These are phyloP conservation scores for Beroe forskalii DNA, from an alignment of 37 sponge, comb jelly and placozoan species.

Conservation along the genomic window DNA sequence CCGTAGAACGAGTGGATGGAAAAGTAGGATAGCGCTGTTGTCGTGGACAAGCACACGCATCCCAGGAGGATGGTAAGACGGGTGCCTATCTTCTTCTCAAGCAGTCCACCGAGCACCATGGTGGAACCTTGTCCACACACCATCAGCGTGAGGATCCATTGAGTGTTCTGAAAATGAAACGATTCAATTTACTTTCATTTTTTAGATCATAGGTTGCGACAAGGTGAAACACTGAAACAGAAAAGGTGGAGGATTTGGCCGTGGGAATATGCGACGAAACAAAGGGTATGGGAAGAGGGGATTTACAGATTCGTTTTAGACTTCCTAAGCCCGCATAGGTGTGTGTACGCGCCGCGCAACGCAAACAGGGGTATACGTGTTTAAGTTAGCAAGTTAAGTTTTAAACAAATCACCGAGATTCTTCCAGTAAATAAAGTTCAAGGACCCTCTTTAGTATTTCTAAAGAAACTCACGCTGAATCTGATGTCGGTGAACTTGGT, in stretches of 20 bases:
- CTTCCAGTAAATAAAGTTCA: too few species aligned
- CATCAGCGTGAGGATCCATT: conserved; percentile 72
- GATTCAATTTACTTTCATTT: background rate
- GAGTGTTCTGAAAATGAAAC: conserved; percentile 63
- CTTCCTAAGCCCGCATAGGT: too few species aligned
- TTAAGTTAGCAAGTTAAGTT: too few species aligned
- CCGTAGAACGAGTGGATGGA: conserved; percentile 73
- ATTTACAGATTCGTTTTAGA: too few species aligned
- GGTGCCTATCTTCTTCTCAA: conserved; percentile 77
- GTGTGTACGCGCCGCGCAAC: too few species aligned
- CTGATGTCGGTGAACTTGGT: background rate
- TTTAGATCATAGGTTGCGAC: background rate
- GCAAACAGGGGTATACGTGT: too few species aligned
- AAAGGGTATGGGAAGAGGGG: background rate
- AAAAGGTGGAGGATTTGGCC: background rate
- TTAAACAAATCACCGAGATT: too few species aligned
- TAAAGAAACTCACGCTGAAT: conserved; percentile 49
- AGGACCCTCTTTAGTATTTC: too few species aligned
- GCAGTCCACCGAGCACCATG: conserved; percentile 79
- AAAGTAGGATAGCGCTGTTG: conserved; percentile 6
- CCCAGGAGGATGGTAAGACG: conserved; percentile 77
- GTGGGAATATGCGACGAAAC: background rate
- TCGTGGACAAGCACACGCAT: conserved; percentile 54
- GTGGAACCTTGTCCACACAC: conserved; percentile 72
- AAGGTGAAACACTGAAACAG: too few species aligned